Evolutionary conservation across 2,113 vertebrate species (phyloP).

Genomic region (Scolopax mira): DNA sequence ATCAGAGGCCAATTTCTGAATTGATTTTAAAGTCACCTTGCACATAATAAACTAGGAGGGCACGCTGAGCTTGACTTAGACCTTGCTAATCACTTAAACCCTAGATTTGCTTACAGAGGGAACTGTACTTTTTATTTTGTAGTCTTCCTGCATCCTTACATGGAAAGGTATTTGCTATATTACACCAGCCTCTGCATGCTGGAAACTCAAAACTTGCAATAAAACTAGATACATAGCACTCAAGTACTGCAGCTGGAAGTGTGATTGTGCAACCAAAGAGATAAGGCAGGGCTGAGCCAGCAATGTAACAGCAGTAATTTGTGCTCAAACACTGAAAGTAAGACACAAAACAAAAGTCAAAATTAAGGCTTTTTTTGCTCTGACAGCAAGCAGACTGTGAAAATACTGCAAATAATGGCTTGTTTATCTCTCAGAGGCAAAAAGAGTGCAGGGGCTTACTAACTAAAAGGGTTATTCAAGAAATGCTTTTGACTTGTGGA

Average conservation of each 20-base stretch:
- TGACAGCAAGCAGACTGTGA: not conserved
- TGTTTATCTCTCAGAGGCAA: not conserved
- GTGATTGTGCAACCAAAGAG: not conserved
- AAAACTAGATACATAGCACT: not conserved
- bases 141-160: slow-evolving; percentile 5
- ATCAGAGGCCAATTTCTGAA: not conserved
- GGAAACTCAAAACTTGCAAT: not conserved
- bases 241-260: not conserved
- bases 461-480: not conserved
- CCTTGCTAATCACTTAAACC: slow-evolving; percentile 17
- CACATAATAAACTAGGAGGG: not conserved
- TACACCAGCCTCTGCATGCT: not conserved
- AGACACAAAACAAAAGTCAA: not conserved
- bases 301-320: not conserved
- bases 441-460: not conserved
- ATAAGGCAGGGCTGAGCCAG: not conserved
- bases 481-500: not conserved
- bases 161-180: slow-evolving; percentile 15
- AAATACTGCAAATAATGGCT: not conserved
- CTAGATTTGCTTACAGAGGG: not conserved
- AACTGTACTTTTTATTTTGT: not conserved
- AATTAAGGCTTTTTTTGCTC: not conserved
- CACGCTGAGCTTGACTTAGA: not conserved
- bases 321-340: not conserved
- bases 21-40: not conserved